Conservation (phyloP, 2,888 invertebrate species). For the Nemoura dubitans region DNA sequence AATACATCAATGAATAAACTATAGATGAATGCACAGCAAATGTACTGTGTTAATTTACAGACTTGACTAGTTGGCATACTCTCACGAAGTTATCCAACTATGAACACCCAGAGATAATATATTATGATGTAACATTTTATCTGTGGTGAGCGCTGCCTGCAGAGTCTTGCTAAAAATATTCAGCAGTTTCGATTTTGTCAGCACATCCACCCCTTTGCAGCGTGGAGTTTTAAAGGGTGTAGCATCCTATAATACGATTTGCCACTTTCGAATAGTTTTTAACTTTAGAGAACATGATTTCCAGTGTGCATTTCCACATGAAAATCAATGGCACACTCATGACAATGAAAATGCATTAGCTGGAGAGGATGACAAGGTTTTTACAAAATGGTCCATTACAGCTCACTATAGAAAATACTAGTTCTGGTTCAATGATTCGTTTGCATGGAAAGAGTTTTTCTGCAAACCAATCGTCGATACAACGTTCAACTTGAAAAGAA, state of each 20-base stretch:
- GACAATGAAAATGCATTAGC: conserved; percentile 12
- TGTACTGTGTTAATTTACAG: conserved; percentile 33
- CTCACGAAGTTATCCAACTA: background rate
- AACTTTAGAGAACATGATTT: background rate
- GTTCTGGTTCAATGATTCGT: background rate
- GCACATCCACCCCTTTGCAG: background rate
- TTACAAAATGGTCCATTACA: conserved; percentile 7
- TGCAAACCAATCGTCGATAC: background rate
- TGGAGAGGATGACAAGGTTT: background rate
- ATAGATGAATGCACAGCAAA: conserved; percentile 31
- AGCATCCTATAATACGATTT: background rate
- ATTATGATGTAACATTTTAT: background rate
- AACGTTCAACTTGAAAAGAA: background rate
- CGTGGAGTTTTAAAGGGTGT: background rate
- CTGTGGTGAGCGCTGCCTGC: background rate
- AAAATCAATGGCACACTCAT: background rate
- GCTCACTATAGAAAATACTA: background rate
- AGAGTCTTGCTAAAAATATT: background rate
- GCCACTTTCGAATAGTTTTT: background rate
- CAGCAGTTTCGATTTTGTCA: conserved; percentile 7
- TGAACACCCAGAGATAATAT: background rate
- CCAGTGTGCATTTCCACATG: background rate
- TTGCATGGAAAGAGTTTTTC: background rate
- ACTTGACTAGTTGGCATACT: conserved; percentile 35
- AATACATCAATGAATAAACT: conserved; percentile 20